Conservation (phyloP, 1,140 invertebrate species). For the Oryzaephilus surinamensis region DNA sequence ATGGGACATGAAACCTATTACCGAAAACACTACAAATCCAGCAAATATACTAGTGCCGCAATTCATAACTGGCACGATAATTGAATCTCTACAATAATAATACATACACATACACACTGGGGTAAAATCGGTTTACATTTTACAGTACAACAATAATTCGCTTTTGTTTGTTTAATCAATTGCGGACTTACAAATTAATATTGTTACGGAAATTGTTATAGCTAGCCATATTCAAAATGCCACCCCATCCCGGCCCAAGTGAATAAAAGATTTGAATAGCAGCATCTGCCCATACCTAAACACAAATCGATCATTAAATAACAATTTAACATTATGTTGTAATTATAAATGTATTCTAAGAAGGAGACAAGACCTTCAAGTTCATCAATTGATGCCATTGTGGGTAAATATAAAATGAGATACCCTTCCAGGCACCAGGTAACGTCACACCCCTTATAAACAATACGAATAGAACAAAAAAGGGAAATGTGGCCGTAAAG, state of each 20-base stretch:
- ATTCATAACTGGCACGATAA: conserved; percentile 65
- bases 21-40: conserved; percentile 89
- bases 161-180: too few species aligned
- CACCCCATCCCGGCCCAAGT: conserved; percentile 84
- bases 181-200: conserved; percentile 59
- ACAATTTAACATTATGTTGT: background rate
- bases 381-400: conserved; percentile 63
- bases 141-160: too few species aligned
- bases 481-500: conserved; percentile 78
- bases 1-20: conserved; percentile 83
- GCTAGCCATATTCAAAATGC: conserved; percentile 79
- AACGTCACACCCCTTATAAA: conserved; percentile 66
- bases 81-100: conserved; percentile 50
- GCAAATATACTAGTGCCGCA: conserved; percentile 84
- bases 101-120: too few species aligned
- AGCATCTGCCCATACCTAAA: conserved; percentile 84
- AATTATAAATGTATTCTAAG: background rate
- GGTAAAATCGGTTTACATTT: conserved; percentile 1
- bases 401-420: conserved; percentile 73
- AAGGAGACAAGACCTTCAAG: conserved; percentile 40
- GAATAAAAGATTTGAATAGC: conserved; percentile 88
- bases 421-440: conserved; percentile 63
- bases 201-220: conserved; percentile 84
- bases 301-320: background rate
- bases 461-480: conserved; percentile 62